These are phyloP conservation scores for Antechinus stuartii DNA, from an alignment of 2,113 vertebrate genomes.

Conservation along the genomic window DNA sequence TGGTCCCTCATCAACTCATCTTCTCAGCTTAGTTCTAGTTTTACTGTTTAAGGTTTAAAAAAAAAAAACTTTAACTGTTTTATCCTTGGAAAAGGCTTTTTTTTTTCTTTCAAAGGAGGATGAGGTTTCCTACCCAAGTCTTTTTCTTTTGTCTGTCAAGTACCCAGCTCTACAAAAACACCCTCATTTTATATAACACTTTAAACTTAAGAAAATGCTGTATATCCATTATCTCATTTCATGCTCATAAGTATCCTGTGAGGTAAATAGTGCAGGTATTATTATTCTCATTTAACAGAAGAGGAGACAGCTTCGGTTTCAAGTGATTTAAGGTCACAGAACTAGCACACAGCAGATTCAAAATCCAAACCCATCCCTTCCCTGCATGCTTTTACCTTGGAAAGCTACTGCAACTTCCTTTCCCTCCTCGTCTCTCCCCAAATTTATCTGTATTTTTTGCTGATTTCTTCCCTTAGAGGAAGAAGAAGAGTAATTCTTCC, in stretches of 20 bases:
- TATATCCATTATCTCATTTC: background rate
- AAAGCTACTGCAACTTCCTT: background rate
- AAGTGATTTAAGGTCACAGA: background rate
- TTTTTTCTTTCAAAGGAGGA: background rate
- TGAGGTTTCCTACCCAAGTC: background rate
- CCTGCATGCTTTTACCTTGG: background rate
- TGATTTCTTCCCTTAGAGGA: background rate
- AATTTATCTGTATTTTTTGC: background rate
- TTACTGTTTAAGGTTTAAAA: background rate
- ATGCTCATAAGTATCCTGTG: background rate
- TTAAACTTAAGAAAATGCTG: background rate
- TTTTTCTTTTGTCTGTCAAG: background rate
- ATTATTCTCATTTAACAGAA: background rate
- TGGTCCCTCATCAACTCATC: background rate
- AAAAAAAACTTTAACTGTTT: background rate
- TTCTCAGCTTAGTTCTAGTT: background rate
- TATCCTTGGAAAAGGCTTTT: background rate
- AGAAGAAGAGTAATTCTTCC: background rate
- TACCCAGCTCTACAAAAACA: background rate
- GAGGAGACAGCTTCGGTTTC: background rate
- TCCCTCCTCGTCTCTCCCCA: background rate
- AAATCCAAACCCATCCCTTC: background rate
- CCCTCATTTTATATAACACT: background rate
- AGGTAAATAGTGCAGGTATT: background rate
- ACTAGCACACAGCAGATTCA: background rate